Base-by-base conservation (phyloP, 1,140 invertebrate genomes). In the Leptopilina boulardi region DNA sequence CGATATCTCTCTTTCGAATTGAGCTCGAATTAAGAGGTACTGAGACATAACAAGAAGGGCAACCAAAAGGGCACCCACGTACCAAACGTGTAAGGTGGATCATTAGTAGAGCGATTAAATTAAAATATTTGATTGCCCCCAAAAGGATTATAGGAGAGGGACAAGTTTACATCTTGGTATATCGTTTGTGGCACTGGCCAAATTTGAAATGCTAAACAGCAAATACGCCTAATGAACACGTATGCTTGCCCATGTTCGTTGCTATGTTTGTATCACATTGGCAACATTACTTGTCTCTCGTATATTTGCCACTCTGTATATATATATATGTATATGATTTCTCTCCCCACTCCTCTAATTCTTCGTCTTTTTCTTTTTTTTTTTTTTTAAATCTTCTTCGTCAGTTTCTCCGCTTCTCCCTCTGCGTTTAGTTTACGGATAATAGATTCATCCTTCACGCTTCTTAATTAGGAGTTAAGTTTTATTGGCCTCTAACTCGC, bases 41-140 rank as follows among this genome's bases (percentile, higher is more conserved):
- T 44, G 30, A 18, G 11, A 51, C 44, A 38, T n/a, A 51, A 47
- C 74, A 47, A 47, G 75, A 54, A 47, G 75, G 77, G 34, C 66
- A 76, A 74, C 47, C 21, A 38, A 74, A 59, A 44, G 77, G 66
- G 77, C 82, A 82, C 77, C 79, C 79, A 83, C 80, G 80, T 79
- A 81, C 54, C 75, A 41, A 34, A 51, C n/a, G n/a, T 81, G 85
- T 84, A 83, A 85, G 83, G 73, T 77, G 77, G 75, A 85, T 88
- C 89, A 88, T 89, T 89, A 89, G 86, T 82, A 80, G 75, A 78
- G 71, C 82, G 86, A 90, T 90, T 88, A 81, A 91, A 91, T 90
- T 90, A 91, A 91, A 91, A 91, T 91, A 91, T 90, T 91, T 91
- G 87, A 91, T 89, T 91, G 88, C 85, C n/a, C n/a, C n/a, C 82